Evolutionary conservation across 2,113 vertebrate species (phyloP), one percentile per base, ranked within the genome.

Genomic region (Lethenteron camtschaticum): DNA sequence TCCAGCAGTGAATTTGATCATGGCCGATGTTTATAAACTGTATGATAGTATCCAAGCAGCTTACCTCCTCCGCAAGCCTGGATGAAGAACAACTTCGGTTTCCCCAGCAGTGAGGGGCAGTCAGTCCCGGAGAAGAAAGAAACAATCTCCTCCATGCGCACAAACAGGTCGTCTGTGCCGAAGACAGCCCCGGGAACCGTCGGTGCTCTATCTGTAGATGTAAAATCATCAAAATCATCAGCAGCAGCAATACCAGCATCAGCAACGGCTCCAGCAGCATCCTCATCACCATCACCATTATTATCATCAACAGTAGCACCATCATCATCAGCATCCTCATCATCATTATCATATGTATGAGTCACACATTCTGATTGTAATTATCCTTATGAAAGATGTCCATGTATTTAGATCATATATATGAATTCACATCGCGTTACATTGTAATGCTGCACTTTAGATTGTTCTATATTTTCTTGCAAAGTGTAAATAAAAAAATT

Each of bases 81-180:
- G 78, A 99, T 89, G 76, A 99, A 92, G 77, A 97, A 96, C 12
- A 99, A 79, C 73, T 99, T 99, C 68, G 92, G 94, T 77, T 97
- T 99, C 74, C 89, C 85, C 73, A 89, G 80, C 73, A 99, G 71
- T 14, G 84, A 84, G 0, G 81, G 86, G 76, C 90, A 90, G 70
- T 81, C 18, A 71, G 79, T 77, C 63, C 94, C 94, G 10, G 85
- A 86, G 74, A 97, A 87, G 77, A 79, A 85, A 76, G 80, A 87
- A 73, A 94, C 89, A 68, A 96, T 85, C 58, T 66, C 72, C 79
- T 99, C 88, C 1, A 97, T 72, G 0, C 85, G 72, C 72, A 99
- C 76, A 2, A 70, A 1, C 8, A 58, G 72, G 16, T 90, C 94
- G 7, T 96, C 91, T 2, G 86, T 84, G 10, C 90, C 90, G 0